phyloP scores from a whole-genome alignment of 2,113 vertebrate species.

The Anhinga rufa region DNA sequence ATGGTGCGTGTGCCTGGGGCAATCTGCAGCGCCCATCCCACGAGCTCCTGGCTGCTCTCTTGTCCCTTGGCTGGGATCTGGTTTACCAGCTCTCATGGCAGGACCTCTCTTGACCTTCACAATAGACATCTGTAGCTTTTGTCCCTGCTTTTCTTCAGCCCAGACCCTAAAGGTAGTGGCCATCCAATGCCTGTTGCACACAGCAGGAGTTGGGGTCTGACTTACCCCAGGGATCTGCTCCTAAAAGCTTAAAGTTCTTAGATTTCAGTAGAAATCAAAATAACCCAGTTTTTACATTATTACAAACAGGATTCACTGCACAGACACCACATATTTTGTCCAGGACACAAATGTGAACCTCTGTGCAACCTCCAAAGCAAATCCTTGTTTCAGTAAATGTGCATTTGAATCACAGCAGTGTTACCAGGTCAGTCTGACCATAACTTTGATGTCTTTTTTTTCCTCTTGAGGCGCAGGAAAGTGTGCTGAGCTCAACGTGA shows the following conservation, averaged over 20 bases:
- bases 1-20: neutral
- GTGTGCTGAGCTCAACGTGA: accelerated
- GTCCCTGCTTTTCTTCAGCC: accelerated
- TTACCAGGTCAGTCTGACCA: neutral
- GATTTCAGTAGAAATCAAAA: neutral
- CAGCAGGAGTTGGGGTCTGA: accelerated
- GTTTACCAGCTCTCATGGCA: neutral
- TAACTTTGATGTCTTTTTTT: neutral
- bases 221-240: neutral
- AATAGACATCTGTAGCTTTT: accelerated
- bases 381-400: neutral
- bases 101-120: neutral
- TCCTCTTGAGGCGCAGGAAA: neutral
- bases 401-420: neutral
- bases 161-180: neutral
- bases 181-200: neutral
- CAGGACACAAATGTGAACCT: neutral
- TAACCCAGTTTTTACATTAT: neutral
- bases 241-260: neutral
- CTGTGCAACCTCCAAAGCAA: neutral
- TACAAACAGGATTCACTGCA: neutral
- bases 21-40: neutral
- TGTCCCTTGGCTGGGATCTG: neutral
- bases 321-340: neutral
- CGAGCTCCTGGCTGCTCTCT: accelerated